phyloP scores from a whole-genome alignment of 64 coral and sea anemone species.

The Anthopleura sola region DNA sequence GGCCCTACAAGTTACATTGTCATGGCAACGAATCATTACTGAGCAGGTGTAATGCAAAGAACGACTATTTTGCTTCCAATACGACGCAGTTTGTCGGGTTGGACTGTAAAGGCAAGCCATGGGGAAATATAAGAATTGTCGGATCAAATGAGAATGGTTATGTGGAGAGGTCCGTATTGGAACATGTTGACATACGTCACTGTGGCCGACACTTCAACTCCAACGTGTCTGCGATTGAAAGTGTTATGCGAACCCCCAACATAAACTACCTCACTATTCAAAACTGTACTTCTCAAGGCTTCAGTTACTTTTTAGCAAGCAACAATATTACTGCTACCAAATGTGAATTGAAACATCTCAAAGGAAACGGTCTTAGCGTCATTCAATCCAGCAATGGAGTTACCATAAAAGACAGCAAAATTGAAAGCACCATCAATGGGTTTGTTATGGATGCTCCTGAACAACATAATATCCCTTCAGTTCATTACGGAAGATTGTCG shows the following conservation, averaged over 20 bases:
- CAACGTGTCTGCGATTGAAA: constrained; percentile 45
- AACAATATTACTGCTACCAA: constrained; percentile 16
- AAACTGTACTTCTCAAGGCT: constrained; percentile 54
- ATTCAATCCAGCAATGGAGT: not conserved
- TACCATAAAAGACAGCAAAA: constrained; percentile 16
- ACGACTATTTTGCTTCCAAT: not conserved
- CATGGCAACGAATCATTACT: constrained; percentile 60
- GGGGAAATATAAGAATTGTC: constrained; percentile 65
- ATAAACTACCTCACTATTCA: constrained; percentile 33
- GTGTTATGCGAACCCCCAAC: constrained; percentile 7
- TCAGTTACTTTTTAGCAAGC: constrained; percentile 16
- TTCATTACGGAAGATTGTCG: constrained; percentile 45
- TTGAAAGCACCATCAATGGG: constrained; percentile 23
- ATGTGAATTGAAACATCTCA: constrained; percentile 21
- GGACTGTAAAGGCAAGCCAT: constrained; percentile 32
- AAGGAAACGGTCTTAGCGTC: constrained; percentile 24
- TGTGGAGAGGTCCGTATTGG: constrained; percentile 27
- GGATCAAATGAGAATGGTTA: not conserved
- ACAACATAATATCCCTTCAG: constrained; percentile 20
- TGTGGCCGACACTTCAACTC: constrained; percentile 41
- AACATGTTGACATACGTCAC: constrained; percentile 40
- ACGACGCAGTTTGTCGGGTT: not conserved
- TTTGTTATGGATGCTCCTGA: constrained; percentile 38
- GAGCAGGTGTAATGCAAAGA: constrained; percentile 26
- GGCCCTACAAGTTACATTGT: constrained; percentile 30